Percentiles rank a stretch among this genome's conserved stretches.
phyloP scores from a whole-genome alignment of 1,140 invertebrate species.

The Dolichoris vasculosae region DNA sequence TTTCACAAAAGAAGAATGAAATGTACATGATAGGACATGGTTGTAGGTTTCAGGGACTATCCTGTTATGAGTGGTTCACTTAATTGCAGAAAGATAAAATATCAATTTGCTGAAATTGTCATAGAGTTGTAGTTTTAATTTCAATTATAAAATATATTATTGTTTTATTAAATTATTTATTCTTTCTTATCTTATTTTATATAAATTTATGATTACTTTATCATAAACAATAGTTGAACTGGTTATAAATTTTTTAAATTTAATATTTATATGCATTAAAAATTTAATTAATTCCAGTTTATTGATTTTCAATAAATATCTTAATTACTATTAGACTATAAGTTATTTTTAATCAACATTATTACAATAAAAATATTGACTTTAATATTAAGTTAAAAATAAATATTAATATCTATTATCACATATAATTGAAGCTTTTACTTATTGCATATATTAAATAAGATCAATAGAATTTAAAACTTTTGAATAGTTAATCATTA shows the following conservation, averaged over 20 bases:
- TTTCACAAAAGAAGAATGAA: conserved; percentile 6
- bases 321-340: no score
- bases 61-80: conserved; percentile 30
- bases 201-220: not conserved
- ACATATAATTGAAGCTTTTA: no score
- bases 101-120: conserved; percentile 38
- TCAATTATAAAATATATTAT: conserved; percentile 42
- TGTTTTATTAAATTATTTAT: conserved; percentile 34
- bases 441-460: no score
- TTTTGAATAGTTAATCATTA: no score
- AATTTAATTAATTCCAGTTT: not conserved
- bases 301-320: not conserved
- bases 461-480: no score
- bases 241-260: not conserved
- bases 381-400: no score
- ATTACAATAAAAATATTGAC: no score
- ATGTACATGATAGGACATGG: not conserved
- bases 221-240: no score
- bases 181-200: not conserved
- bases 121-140: conserved; percentile 47
- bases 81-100: conserved; percentile 35
- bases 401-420: no score
- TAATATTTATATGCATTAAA: not conserved
- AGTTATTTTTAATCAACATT: no score
- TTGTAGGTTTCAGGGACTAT: conserved; percentile 49